A percentile compares a stretch with the other conserved stretches of the same genome.
phyloP scores from a whole-genome alignment of 2,113 vertebrate genomes.

The Entomyzon cyanotis region DNA sequence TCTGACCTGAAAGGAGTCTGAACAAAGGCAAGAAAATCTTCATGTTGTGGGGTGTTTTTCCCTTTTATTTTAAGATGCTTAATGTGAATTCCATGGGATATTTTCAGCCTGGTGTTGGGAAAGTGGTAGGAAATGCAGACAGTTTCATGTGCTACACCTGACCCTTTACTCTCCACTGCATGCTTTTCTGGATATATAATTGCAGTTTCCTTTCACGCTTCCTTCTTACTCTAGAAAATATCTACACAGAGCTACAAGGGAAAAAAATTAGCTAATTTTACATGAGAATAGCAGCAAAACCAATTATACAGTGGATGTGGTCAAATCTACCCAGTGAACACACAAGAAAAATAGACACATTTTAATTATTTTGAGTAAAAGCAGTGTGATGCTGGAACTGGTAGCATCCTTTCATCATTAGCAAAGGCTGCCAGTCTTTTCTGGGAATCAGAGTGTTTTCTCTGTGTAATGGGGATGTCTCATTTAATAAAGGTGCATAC shows the following conservation, averaged over 20 bases:
- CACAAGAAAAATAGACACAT: not conserved
- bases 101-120: not conserved
- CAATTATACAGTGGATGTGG: not conserved
- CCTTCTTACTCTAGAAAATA: not conserved
- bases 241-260: not conserved
- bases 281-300: not conserved
- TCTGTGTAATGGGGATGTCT: not conserved
- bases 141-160: not conserved
- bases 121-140: not conserved
- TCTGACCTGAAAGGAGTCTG: not conserved
- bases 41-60: fast-evolving
- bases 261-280: not conserved
- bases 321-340: not conserved
- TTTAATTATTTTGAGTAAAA: not conserved
- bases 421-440: not conserved
- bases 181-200: not conserved
- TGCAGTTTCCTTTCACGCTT: not conserved
- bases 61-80: not conserved
- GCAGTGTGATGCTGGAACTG: not conserved
- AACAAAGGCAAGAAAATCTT: not conserved
- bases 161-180: not conserved
- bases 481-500: not conserved
- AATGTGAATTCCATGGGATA: not conserved
- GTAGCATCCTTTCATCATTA: not conserved
- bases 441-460: not conserved